Evolutionary conservation across 2,797 vertebrate genomes (phyloP), one percentile per base, ranked within the genome.

Genomic region (Ptychobarbus kaznakovi): DNA sequence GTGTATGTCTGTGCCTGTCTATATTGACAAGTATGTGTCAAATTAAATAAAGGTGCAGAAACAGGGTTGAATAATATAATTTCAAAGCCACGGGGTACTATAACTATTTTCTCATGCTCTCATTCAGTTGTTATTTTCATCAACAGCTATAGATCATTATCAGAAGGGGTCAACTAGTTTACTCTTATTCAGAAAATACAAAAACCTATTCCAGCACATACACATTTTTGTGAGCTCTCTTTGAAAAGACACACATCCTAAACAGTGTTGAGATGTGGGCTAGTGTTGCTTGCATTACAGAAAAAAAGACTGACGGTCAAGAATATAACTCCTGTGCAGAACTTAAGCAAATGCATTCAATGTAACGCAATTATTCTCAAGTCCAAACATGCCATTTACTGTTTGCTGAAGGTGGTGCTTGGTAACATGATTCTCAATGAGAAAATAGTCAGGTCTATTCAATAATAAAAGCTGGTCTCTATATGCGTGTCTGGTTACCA

Each of bases 401-500:
- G 53, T 61, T 69, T 74, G 56, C 18, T 81, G 42, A 40, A 40
- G 65, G 56, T 58, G 74, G 12, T 77, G 72, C 82, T 76, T 42
- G 46, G 78, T 56, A 81, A 81, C 84, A 66, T 25, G 63, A 56
- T 84, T 76, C 72, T 53, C 42, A 28, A 18, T 40, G 10, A 18
- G 12, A 28, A 35, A 56, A n/a, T 51, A 18, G 1, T 22, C 15
- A 22, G 20, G 18, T 79, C 46, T 86, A 13, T 65, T 53, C n/a
- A 15, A 6, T 46, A 61, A 81, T 65, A 78, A 85, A 66, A 68
- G 63, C 10, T 7, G 7, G 13, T 42, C 85, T 42, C 85, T 69
- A n/a, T 46, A 22, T 22, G 11, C 4, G 16, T 87, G 53, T 87
- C 80, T 63, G 61, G 87, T 89, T 84, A 75, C 86, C 53, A 75